These are phyloP conservation scores for Cepaea nemoralis DNA, from an alignment of 1,140 invertebrate species.

Conservation along the genomic window DNA sequence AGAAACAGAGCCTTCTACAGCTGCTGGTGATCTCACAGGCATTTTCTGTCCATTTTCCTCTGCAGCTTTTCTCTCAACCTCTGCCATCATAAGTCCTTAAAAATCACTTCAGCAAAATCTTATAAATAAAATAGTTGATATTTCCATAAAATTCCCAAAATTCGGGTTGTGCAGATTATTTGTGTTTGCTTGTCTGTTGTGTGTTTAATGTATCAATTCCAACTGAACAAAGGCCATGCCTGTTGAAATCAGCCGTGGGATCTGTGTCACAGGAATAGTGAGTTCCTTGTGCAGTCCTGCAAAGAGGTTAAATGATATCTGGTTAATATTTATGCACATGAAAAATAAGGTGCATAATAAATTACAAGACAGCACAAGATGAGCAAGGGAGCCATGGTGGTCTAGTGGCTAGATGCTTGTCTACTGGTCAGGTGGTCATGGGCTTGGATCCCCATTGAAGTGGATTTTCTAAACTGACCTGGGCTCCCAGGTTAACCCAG, in stretches of 20 bases:
- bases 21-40: neutral
- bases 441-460: no score
- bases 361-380: no score
- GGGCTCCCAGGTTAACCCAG: no score
- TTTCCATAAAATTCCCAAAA: neutral
- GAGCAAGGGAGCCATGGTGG: neutral
- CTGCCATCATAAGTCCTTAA: neutral
- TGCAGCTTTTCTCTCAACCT: neutral
- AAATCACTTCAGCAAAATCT: neutral
- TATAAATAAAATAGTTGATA: neutral
- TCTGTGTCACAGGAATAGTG: neutral
- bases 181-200: neutral
- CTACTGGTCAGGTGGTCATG: no score
- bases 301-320: neutral
- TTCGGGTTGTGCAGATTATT: neutral
- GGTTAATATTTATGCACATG: neutral
- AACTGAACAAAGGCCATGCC: neutral
- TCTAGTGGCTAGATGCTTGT: neutral
- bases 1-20: neutral
- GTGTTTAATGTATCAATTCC: neutral
- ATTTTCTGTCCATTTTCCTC: neutral
- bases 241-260: neutral
- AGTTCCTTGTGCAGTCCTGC: neutral
- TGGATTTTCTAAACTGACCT: no score
- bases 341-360: neutral